Evolutionary conservation across 2,888 invertebrate species (phyloP).

Genomic region (Lasioglossum marginatum): DNA sequence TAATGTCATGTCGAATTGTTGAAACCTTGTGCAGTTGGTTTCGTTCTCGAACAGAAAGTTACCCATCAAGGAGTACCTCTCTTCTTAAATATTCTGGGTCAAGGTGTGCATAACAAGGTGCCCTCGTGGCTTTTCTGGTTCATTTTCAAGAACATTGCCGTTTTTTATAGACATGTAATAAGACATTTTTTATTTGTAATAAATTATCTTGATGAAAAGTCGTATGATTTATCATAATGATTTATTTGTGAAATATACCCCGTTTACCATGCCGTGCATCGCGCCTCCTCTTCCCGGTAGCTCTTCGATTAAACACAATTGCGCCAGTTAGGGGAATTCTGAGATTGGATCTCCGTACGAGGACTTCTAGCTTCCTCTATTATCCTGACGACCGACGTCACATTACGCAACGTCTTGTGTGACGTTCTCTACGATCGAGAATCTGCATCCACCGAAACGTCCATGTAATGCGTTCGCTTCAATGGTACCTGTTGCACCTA

Average conservation of each 20-base stretch:
- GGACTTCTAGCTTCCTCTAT: not conserved
- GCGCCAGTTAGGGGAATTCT: too few species aligned
- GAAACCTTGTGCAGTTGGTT: not conserved
- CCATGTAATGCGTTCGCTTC: not conserved
- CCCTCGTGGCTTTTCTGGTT: not conserved
- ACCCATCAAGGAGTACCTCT: not conserved
- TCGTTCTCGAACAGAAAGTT: not conserved
- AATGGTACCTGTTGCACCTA: not conserved
- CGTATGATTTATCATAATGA: too few species aligned
- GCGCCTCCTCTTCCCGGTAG: too few species aligned
- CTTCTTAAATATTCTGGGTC: not conserved
- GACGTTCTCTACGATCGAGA: not conserved
- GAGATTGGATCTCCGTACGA: too few species aligned
- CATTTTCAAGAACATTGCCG: not conserved
- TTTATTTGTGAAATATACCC: too few species aligned
- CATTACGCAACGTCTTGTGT: not conserved
- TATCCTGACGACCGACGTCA: not conserved
- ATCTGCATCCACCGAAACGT: conserved; percentile 1
- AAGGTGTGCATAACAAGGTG: not conserved
- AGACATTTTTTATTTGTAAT: not conserved
- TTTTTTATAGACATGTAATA: not conserved
- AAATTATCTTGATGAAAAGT: not conserved
- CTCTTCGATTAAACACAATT: too few species aligned
- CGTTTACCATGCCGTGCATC: too few species aligned
- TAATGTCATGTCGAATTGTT: not conserved